Base-by-base conservation (phyloP, 1,140 invertebrate species). In the Brachionus plicatilis region DNA sequence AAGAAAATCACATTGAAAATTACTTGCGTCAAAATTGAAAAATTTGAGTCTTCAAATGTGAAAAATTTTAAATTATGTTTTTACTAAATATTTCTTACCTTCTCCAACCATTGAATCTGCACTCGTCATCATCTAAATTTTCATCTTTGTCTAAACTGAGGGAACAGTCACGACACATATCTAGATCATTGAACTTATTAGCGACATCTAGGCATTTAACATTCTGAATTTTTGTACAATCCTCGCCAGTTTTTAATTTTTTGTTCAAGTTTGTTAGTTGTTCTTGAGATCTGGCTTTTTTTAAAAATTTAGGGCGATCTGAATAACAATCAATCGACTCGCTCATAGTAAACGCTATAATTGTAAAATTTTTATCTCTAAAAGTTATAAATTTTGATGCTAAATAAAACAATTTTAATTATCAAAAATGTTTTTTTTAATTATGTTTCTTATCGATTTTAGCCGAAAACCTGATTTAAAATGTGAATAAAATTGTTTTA, bases 91-190 rank as follows among this genome's bases (percentile, higher is more conserved):
- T 37, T 37, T 37, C 33, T 37, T 37, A 76, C 72, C 14, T 76
- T 76, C 72, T 76, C 72, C 72, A 76, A 20, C 72, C 72, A 37
- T 50, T 27, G n/a, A 76, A 76, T 76, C 72, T 76, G n/a, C 72
- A 76, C 5, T 76, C 72, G 12, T 50, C 20, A n/a, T 76, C 29
- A 8, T 29, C 41, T 14, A 27, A 6, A 50, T 27, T 29, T 14
- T 76, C 14, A 5, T 12, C 1, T 27, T 76, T 43, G 17, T 20
- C 41, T 43, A 41, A 50, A 27, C 20, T 75, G 14, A 24, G n/a
- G 5, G 17, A 11, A 47, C 72, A 76, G 8, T 76, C 72, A 3
- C 27, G 41, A 29, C 72, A 76, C 47, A 76, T 20, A 17, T 20
- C 20, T 50, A 76, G 27, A 24, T 47, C 33, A 43, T 76, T 50